Evolutionary conservation across 2,113 vertebrate species (phyloP).

Genomic region (Chlorocebus sabaeus): DNA sequence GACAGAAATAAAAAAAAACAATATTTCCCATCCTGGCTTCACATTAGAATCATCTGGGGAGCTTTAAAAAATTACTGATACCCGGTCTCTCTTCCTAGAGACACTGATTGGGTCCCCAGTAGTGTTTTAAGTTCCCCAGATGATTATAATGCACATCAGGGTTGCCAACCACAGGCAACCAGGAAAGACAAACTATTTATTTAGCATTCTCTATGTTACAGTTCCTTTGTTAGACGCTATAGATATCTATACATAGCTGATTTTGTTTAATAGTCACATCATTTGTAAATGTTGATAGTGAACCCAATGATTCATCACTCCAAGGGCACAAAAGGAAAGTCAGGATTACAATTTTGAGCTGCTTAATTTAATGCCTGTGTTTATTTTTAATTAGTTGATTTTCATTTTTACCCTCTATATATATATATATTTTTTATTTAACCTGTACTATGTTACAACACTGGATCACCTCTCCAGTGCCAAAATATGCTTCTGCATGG

Average conservation of each 20-base stretch:
- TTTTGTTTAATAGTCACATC: not conserved
- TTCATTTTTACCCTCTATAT: not conserved
- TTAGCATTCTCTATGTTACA: not conserved
- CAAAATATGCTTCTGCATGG: not conserved
- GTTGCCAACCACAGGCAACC: not conserved
- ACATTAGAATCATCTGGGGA: not conserved
- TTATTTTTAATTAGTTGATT: not conserved
- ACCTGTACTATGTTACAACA: not conserved
- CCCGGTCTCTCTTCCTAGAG: not conserved
- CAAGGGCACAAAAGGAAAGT: not conserved
- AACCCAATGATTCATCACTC: not conserved
- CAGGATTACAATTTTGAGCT: not conserved
- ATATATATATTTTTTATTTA: not conserved
- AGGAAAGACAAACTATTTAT: not conserved
- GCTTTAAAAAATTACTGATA: not conserved
- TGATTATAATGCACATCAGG: not conserved
- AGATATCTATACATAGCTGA: not conserved
- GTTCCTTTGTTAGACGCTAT: not conserved
- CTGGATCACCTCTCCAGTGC: not conserved
- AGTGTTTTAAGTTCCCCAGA: not conserved
- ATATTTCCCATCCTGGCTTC: not conserved
- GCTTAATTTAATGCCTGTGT: not conserved
- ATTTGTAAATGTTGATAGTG: not conserved
- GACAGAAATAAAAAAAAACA: not conserved
- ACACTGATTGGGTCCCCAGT: not conserved